Conservation (phyloP, 2,797 vertebrate genomes). For the Acrossocheilus fasciatus region DNA sequence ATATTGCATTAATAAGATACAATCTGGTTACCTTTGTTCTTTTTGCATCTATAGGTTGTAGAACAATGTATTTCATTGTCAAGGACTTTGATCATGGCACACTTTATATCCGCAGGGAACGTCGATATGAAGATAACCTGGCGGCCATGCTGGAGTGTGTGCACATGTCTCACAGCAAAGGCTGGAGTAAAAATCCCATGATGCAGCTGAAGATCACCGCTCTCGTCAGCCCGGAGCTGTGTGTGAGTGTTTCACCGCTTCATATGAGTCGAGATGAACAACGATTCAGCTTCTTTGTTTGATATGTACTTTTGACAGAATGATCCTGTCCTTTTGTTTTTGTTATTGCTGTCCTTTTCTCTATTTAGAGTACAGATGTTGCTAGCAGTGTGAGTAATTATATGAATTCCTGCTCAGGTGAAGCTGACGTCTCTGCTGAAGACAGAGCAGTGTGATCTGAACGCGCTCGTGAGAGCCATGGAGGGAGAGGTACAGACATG, state of each 20-base stretch:
- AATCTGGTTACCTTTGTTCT: not conserved
- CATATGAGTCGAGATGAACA: no score
- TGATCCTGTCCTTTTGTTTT: no score
- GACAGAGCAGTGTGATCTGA: slow-evolving; percentile 72
- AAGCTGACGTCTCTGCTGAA: slow-evolving; percentile 75
- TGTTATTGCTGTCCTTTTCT: not conserved
- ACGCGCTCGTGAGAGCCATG: slow-evolving; percentile 81
- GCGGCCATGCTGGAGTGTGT: slow-evolving; percentile 84
- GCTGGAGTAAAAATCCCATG: slow-evolving; percentile 79
- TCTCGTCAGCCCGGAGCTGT: slow-evolving; percentile 85
- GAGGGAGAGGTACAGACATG: slow-evolving; percentile 76
- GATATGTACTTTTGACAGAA: not conserved
- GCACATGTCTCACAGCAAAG: slow-evolving; percentile 80
- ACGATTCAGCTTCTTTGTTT: not conserved
- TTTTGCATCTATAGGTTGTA: not conserved
- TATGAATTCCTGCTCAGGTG: slow-evolving; percentile 66
- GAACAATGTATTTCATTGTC: not conserved
- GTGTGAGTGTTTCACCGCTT: slow-evolving; percentile 78
- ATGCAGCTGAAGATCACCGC: slow-evolving; percentile 92
- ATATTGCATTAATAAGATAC: not conserved
- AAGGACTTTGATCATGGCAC: not conserved
- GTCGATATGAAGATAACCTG: slow-evolving; percentile 85
- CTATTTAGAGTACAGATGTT: not conserved
- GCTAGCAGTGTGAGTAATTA: not conserved
- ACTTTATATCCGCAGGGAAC: slow-evolving; percentile 74